These are phyloP conservation scores for Lasioglossum leucozonium DNA, from an alignment of 2,888 invertebrate species.

Conservation along the genomic window DNA sequence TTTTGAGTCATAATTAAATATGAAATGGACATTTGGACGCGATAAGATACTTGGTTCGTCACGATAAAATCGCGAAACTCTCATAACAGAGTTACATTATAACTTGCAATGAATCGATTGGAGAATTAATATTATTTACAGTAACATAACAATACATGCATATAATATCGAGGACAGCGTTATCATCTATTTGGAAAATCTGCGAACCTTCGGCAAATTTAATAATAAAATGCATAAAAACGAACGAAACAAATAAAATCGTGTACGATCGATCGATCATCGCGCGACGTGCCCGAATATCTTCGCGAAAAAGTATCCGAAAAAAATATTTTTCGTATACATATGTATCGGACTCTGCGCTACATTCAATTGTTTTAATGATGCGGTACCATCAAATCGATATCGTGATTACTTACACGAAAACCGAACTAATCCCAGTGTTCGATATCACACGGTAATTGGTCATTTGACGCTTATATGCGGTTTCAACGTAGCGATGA, in stretches of 20 bases:
- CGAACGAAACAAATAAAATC: neutral
- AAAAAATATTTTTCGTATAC: neutral
- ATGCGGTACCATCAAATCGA: conserved; percentile 46
- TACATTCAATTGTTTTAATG: conserved; percentile 38
- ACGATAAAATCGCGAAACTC: neutral
- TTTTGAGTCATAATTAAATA: conserved; percentile 4
- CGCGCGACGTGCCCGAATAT: too few species aligned
- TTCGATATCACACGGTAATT: conserved; percentile 58
- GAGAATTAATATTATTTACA: neutral
- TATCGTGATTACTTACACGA: conserved; percentile 53
- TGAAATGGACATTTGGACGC: neutral
- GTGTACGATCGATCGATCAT: too few species aligned
- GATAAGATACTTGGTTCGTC: neutral
- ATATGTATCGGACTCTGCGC: neutral
- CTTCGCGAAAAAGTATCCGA: too few species aligned
- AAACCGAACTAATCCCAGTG: conserved; percentile 50
- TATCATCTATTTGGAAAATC: neutral
- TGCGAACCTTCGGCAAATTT: neutral
- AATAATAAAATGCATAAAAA: neutral
- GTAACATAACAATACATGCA: too few species aligned
- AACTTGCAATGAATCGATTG: neutral
- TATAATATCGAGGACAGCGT: neutral
- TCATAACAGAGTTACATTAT: neutral
- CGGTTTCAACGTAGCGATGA: conserved; percentile 59
- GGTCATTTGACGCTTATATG: conserved; percentile 64